Conservation (phyloP, 2,113 vertebrate species). For the Meriones unguiculatus region DNA sequence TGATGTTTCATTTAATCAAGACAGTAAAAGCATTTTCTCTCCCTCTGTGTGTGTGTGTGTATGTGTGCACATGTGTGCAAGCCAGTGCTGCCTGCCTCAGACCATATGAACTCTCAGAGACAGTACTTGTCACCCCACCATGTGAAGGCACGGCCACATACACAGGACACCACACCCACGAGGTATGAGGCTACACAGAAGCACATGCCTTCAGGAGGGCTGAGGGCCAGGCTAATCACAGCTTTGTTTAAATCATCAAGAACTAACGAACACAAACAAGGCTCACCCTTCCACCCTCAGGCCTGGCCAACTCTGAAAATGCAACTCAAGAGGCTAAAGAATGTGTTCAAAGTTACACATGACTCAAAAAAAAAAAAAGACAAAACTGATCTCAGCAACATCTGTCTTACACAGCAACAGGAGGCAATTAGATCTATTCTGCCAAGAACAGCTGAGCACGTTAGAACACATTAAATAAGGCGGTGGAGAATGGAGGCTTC, state of each 20-base stretch:
- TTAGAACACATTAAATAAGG: conserved; percentile 10
- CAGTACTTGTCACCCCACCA: neutral
- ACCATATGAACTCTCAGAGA: neutral
- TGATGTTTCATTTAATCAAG: neutral
- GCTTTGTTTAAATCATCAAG: neutral
- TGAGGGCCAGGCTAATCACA: neutral
- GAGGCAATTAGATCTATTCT: neutral
- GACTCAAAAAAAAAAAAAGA: neutral
- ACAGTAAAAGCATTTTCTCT: neutral
- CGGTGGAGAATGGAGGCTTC: neutral
- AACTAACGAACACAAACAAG: neutral
- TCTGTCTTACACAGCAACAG: neutral
- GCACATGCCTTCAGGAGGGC: neutral
- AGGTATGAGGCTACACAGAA: rapidly evolving
- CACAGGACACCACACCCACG: rapidly evolving
- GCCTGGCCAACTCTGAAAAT: neutral
- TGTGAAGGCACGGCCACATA: neutral
- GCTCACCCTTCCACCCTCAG: neutral
- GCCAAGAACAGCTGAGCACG: conserved; percentile 30
- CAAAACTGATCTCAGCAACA: neutral
- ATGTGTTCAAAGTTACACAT: conserved; percentile 8
- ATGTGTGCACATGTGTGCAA: too few species aligned
- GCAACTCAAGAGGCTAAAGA: neutral
- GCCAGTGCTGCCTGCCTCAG: neutral
- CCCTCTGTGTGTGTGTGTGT: too few species aligned